Conservation (phyloP, 2,113 vertebrate genomes). For the Nycticryphes semicollaris region DNA sequence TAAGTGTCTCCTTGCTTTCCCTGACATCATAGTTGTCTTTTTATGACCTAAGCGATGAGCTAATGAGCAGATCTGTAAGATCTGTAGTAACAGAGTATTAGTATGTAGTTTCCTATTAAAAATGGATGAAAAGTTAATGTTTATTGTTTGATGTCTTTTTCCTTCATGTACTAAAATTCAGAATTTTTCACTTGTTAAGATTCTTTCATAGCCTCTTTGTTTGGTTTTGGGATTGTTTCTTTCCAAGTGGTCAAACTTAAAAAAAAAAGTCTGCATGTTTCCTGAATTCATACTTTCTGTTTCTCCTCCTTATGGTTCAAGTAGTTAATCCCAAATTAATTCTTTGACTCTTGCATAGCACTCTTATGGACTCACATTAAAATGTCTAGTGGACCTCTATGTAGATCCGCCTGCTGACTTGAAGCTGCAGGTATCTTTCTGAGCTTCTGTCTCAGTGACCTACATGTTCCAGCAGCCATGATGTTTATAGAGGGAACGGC, state of each 20-base stretch:
- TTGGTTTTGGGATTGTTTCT: neutral
- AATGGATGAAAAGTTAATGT: neutral
- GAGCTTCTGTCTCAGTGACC: conserved; percentile 15
- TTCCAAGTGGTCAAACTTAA: neutral
- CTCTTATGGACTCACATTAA: neutral
- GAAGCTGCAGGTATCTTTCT: conserved; percentile 6
- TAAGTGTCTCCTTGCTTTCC: conserved; percentile 72
- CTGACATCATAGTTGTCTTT: neutral
- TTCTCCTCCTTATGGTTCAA: conserved; percentile 50
- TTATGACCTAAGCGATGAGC: neutral
- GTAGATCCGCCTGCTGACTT: neutral
- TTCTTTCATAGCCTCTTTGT: neutral
- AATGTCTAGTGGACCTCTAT: neutral
- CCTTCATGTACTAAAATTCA: neutral
- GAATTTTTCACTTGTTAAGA: conserved; percentile 1
- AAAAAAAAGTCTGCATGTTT: conserved; percentile 31
- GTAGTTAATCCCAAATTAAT: conserved; percentile 69
- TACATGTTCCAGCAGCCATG: neutral
- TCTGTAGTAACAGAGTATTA: neutral
- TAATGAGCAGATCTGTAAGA: neutral
- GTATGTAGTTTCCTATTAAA: neutral
- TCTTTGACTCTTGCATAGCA: conserved; percentile 63
- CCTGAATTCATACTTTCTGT: conserved; percentile 41
- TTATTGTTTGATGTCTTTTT: neutral
- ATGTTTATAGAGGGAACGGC: neutral